Percentiles rank a stretch among this genome's conserved stretches.
phyloP scores from a whole-genome alignment of 2,797 vertebrate genomes.

The Tarsius wallacei region DNA sequence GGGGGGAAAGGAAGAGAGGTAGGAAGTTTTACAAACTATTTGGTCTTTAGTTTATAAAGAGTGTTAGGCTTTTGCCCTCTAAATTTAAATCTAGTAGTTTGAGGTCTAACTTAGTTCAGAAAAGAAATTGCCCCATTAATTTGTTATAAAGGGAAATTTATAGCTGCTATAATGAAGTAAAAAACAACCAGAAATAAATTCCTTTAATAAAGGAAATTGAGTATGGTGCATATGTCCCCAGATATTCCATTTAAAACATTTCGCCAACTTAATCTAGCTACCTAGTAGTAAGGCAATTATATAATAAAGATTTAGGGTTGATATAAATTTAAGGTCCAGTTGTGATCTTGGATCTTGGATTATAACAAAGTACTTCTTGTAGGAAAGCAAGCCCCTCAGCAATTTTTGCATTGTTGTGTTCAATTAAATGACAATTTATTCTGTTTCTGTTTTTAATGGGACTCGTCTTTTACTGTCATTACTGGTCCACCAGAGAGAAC shows the following conservation, averaged over 20 bases:
- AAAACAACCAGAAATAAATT: constrained; percentile 78
- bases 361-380: constrained; percentile 69
- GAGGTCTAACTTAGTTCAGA: constrained; percentile 42
- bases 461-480: constrained; percentile 78
- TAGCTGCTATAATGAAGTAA: constrained; percentile 75
- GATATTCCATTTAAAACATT: constrained; percentile 75
- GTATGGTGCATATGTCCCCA: constrained; percentile 56
- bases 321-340: constrained; percentile 66
- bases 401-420: constrained; percentile 71
- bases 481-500: constrained; percentile 73
- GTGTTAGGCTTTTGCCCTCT: neutral
- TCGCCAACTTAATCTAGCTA: constrained; percentile 78
- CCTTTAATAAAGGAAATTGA: constrained; percentile 79
- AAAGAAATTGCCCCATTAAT: constrained; percentile 58
- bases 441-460: constrained; percentile 79
- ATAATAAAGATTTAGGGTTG: constrained; percentile 69
- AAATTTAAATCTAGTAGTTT: constrained; percentile 60
- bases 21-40: neutral
- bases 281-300: constrained; percentile 71
- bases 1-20: neutral
- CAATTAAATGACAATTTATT: constrained; percentile 86
- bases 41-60: constrained; percentile 30
- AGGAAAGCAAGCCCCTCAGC: constrained; percentile 65
- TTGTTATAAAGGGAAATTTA: constrained; percentile 75
- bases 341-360: constrained; percentile 53